Conservation (phyloP, 2,113 vertebrate genomes). For the Calidris pugnax region DNA sequence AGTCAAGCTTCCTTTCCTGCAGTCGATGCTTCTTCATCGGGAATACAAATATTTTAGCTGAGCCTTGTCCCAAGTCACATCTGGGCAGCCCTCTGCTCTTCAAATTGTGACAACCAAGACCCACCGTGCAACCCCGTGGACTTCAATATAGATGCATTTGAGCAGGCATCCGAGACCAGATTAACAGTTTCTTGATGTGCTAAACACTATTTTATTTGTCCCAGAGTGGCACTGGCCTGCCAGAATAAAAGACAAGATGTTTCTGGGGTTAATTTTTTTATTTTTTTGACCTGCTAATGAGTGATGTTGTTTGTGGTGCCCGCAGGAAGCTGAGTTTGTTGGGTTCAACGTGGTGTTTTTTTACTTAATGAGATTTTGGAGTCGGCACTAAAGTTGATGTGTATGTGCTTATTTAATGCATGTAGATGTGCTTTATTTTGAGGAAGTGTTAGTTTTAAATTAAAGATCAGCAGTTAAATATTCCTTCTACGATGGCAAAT, state of each 20-base stretch:
- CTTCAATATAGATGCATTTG: neutral
- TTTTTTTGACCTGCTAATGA: neutral
- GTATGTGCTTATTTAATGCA: neutral
- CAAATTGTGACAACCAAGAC: accelerated
- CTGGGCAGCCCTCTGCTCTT: neutral
- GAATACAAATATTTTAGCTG: neutral
- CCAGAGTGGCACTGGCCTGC: neutral
- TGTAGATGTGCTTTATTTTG: constrained; percentile 38
- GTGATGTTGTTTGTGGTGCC: neutral
- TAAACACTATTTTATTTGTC: neutral
- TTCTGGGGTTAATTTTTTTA: neutral
- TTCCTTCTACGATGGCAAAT: neutral
- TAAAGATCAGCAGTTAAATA: constrained; percentile 27
- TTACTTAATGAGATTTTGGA: neutral
- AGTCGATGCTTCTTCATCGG: neutral
- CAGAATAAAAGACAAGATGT: neutral
- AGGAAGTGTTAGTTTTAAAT: constrained; percentile 46
- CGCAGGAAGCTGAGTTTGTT: neutral
- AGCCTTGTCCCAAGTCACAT: neutral
- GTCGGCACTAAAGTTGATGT: neutral
- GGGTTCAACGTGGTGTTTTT: neutral
- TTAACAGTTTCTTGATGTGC: neutral
- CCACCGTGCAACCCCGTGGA: neutral
- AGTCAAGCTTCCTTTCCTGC: neutral
- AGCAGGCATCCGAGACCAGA: neutral